These are phyloP conservation scores for Mormyrus proboscirostris DNA, from an alignment of 2,797 vertebrate species.

Conservation along the genomic window DNA sequence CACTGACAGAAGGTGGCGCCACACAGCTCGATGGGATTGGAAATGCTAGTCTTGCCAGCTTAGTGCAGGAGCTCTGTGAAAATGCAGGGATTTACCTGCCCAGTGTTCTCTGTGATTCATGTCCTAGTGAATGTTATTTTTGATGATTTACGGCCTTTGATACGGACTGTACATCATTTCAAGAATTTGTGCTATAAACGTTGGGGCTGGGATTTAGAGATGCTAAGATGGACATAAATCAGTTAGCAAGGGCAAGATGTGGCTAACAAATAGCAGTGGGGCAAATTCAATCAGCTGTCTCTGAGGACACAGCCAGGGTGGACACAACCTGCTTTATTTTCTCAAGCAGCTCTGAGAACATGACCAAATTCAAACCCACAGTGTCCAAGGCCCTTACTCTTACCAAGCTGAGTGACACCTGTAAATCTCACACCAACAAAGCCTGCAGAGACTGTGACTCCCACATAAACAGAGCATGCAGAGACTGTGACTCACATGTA, in stretches of 20 bases:
- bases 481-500: not conserved
- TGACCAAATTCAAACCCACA: not conserved
- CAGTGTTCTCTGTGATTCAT: not conserved
- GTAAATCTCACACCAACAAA: not conserved
- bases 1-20: not conserved
- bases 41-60: not conserved
- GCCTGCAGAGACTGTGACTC: not conserved
- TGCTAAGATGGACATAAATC: not conserved
- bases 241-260: not conserved
- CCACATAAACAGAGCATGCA: not conserved
- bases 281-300: not conserved
- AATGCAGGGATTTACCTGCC: not conserved
- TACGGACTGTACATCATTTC: not conserved
- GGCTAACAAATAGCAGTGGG: not conserved
- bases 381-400: not conserved
- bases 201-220: not conserved
- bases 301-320: not conserved
- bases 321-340: not conserved
- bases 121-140: not conserved
- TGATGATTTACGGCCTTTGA: not conserved
- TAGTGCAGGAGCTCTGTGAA: not conserved
- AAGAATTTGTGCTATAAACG: not conserved
- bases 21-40: not conserved
- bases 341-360: not conserved
- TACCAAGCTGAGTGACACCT: not conserved